Base-by-base conservation (phyloP, 2,888 invertebrate genomes). In the Macrosoma leucophasiata region DNA sequence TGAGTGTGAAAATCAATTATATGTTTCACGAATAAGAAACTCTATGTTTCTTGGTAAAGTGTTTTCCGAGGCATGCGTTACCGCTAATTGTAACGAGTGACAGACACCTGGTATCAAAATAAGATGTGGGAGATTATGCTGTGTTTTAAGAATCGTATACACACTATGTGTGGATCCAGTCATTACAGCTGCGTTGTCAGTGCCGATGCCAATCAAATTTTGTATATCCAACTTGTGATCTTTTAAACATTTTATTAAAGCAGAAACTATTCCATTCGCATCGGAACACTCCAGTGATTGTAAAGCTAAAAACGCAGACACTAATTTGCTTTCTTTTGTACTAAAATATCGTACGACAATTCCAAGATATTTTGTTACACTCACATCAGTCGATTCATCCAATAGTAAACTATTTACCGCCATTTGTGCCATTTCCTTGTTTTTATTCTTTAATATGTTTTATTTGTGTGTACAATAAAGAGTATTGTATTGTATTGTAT, bases 181-280 rank as follows among this genome's bases (percentile, higher is more conserved):
- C 58, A 57, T 55, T 2, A 50, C 51, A 6, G 48, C 33, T 7
- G 55, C 57, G 33, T 59, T 59, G 22, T 57, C 55, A 4, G 55
- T 52, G 1, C 56, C 58, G 4, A 54, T 48, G 2, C 43, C 43
- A 21, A 39, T 25, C 35, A 39, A 25, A 13, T 39, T 11, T 10
- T 33, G 17, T 13, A 39, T 27, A 20, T 25, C 15, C 13, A 29
- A n/a, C 3, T 29, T 36, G 15, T 32, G 9, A 22, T 15, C 11
- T 7, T 36, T 13, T 11, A 39, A 33, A 15, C 27, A 25, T 14
- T 14, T 4, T 11, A 39, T 29, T 12, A 39, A 17, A 17, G 20
- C 32, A 17, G 23, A 10, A 2, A 27, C 34, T 4, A 39, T 25
- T 4, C 30, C 27, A 13, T 22, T 34, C 2, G 33, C 33, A 28